Evolutionary conservation across 2,113 vertebrate species (phyloP), one percentile per base, ranked within the genome.

Genomic region (Petaurus breviceps): DNA sequence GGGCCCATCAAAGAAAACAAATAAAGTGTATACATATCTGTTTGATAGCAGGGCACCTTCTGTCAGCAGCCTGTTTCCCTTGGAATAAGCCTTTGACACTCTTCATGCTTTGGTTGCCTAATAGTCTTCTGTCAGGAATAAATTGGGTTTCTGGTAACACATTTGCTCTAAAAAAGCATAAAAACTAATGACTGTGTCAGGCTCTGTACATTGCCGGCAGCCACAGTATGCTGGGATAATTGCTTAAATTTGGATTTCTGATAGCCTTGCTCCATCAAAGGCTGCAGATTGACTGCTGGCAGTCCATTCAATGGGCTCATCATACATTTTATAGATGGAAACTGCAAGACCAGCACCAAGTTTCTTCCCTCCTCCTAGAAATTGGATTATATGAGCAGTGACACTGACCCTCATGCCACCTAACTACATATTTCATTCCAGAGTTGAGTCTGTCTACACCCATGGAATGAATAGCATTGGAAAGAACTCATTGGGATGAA

Each of bases 131-230:
- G 95, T 98, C 96, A 98, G 95, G 97, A 98, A 96, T 97, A 98
- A 99, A 99, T 98, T 98, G 97, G 97, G 96, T 98, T 98, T 97
- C 98, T 98, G 97, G 97, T 98, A 98, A 98, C 98, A 98, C 84
- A 93, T 98, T 99, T 98, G 95, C 97, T 98, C 96, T 98, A 98
- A 98, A 98, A 98, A 97, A 96, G 97, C 98, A 98, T 98, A 98
- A 98, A 99, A 99, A 95, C 98, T 98, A 98, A 98, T 98, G 98
- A 96, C 97, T 94, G 89, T 98, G 98, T 98, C 98, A 97, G 98
- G 96, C 96, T 95, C 89, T 97, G 95, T 95, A 92, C 95, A 98
- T 97, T 96, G 98, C 98, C 2, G 0, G 97, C 97, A 98, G 98
- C 97, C 97, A 96, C 93, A 97, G 95, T 91, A 94, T 97, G 96